Evolutionary conservation across 2,888 invertebrate species (phyloP).

Genomic region (Drosophila leonis): DNA sequence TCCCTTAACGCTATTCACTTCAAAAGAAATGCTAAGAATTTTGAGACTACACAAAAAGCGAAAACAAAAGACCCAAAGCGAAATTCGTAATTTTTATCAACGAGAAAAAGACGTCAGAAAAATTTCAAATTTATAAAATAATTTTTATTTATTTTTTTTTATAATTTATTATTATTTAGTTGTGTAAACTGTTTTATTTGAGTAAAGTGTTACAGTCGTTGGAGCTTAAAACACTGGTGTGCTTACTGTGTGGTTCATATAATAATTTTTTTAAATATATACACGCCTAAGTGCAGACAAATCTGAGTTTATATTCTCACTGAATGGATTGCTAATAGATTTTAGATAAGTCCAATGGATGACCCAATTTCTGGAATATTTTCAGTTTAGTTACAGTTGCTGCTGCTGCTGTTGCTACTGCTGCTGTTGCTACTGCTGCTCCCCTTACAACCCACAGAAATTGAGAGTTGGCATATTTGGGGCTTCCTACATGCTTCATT

Average conservation of each 20-base stretch:
- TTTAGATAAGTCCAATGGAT: neutral
- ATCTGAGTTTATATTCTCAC: neutral
- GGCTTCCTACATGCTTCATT: neutral
- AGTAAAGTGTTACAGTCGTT: no score
- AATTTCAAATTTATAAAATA: no score
- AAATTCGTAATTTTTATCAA: neutral
- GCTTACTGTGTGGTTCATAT: no score
- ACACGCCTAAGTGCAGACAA: neutral
- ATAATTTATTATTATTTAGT: no score
- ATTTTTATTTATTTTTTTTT: no score
- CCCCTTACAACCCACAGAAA: neutral
- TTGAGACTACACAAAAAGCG: neutral
- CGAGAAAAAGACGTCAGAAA: neutral
- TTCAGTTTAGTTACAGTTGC: neutral
- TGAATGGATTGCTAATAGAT: neutral
- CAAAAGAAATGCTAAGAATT: neutral
- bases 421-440: no score
- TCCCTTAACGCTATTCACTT: neutral
- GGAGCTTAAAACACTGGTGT: no score
- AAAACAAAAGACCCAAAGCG: neutral
- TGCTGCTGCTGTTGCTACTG: no score
- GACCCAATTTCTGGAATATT: conserved; percentile 1
- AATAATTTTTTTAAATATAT: no score
- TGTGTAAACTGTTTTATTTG: no score
- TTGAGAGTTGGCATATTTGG: neutral